Conservation (phyloP, 2,888 invertebrate genomes). For the Trilocha varians region DNA sequence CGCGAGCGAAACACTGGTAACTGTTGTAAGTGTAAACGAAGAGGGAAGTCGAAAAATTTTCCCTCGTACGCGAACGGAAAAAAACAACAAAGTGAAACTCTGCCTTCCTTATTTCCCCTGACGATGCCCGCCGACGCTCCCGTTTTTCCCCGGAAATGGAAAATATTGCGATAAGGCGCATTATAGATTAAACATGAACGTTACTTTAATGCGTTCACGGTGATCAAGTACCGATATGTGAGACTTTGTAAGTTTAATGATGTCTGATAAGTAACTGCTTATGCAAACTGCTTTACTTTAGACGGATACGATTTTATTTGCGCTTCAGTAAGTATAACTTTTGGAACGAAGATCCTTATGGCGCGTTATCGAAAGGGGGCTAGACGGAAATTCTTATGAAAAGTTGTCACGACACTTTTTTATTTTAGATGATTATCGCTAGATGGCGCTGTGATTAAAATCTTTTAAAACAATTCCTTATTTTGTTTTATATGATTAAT, state of each 20-base stretch:
- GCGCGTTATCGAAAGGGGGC: no score
- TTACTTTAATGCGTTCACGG: constrained; percentile 51
- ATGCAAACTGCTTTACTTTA: constrained; percentile 16
- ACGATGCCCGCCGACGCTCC: constrained; percentile 56
- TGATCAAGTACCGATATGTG: constrained; percentile 52
- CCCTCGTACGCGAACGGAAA: constrained; percentile 34
- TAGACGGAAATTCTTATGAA: no score
- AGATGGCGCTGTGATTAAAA: no score
- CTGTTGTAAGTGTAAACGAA: constrained; percentile 70
- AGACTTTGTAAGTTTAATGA: constrained; percentile 52
- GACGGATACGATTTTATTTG: not conserved
- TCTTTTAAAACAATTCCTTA: no score
- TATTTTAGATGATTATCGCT: no score
- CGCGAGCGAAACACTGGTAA: constrained; percentile 56
- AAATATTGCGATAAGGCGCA: constrained; percentile 74
- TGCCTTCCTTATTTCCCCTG: constrained; percentile 71
- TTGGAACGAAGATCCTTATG: no score
- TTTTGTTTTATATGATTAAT: no score
- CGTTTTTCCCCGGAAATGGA: constrained; percentile 67
- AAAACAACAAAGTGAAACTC: constrained; percentile 70
- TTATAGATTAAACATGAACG: constrained; percentile 70
- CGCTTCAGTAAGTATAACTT: no score
- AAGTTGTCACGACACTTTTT: no score
- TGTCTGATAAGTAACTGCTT: constrained; percentile 31
- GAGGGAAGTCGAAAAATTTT: constrained; percentile 61